These are phyloP conservation scores for Cotesia typhae DNA, from an alignment of 1,140 invertebrate genomes.

Conservation along the genomic window DNA sequence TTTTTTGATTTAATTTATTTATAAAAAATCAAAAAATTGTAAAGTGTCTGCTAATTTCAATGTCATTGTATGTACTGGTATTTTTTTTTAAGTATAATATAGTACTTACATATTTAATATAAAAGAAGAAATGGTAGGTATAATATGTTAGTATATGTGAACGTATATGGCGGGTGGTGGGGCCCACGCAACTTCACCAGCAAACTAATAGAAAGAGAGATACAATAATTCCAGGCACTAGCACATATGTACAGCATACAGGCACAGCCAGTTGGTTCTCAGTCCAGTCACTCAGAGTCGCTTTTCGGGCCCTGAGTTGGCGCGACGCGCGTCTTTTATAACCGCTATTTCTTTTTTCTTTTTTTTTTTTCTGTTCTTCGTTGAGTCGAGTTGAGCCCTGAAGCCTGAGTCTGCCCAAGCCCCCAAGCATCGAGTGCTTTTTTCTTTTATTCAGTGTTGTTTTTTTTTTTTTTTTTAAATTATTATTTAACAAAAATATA, in stretches of 20 bases:
- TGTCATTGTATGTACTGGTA: no score
- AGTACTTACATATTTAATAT: no score
- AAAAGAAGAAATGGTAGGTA: no score
- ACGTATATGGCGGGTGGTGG: slow-evolving; percentile 55
- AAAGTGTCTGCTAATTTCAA: no score
- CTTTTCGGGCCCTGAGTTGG: slow-evolving; percentile 57
- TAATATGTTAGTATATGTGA: no score
- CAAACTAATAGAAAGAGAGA: slow-evolving; percentile 40
- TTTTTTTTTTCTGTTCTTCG: background rate
- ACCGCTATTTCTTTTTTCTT: background rate
- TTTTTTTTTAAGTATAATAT: no score
- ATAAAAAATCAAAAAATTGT: no score
- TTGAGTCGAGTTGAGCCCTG: no score
- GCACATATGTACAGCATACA: no score
- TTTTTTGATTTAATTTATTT: no score
- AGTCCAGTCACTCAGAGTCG: slow-evolving; percentile 48
- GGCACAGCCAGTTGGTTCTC: slow-evolving; percentile 37
- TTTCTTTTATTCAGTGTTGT: background rate
- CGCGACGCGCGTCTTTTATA: slow-evolving; percentile 47
- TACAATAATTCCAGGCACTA: background rate
- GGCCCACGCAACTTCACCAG: slow-evolving; percentile 41
- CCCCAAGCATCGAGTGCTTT: slow-evolving; percentile 13
- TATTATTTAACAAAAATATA: slow-evolving; percentile 3
- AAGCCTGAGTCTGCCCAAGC: background rate
- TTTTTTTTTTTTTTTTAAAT: background rate